Base-by-base conservation (phyloP, 2,888 invertebrate genomes). In the Callosobruchus maculatus region DNA sequence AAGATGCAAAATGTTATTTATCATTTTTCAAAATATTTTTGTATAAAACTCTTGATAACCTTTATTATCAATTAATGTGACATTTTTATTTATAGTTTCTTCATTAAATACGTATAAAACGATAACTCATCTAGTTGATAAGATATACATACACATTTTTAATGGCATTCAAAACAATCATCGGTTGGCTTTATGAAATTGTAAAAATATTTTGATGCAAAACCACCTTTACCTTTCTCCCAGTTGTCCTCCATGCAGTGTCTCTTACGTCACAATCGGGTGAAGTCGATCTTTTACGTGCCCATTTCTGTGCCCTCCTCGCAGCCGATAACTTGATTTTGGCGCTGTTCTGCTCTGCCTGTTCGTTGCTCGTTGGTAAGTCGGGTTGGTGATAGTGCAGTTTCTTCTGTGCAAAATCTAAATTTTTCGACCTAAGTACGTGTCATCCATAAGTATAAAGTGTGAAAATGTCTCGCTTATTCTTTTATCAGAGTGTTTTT, bases 391-490 rank as follows among this genome's bases (percentile, higher is more conserved):
- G 68, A 68, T 68, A 21, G 68, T 68, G 21, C 68, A 22, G 68
- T 68, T 68, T 22, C 68, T 68, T 68, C 21, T 68, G 21, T 68
- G 21, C 68, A 68, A 83, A 85, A 80, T 81, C 81, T 75, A 70
- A 68, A 75, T 76, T 80, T 81, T 81, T 83, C 80, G 77, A 73
- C 66, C 77, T 72, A 72, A 79, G 73, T 74, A 76, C 76, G 70
- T 72, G 74, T 73, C 78, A 81, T 80, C 80, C 74, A 49, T 70
- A 67, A 67, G 72, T 72, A 74, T 72, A 75, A 75, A 75, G 68
- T 73, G 75, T 71, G 49, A 72, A 76, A 71, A 70, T 73, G 20
- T 1, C 20, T 72, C 31, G 70, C 75, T 67, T 20, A 70, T 71
- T 26, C 70, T 49, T 70, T 49, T 72, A 70, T 26, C 26, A 22